These are phyloP conservation scores for Polypterus senegalus DNA, from an alignment of 2,113 vertebrate genomes.

Conservation along the genomic window DNA sequence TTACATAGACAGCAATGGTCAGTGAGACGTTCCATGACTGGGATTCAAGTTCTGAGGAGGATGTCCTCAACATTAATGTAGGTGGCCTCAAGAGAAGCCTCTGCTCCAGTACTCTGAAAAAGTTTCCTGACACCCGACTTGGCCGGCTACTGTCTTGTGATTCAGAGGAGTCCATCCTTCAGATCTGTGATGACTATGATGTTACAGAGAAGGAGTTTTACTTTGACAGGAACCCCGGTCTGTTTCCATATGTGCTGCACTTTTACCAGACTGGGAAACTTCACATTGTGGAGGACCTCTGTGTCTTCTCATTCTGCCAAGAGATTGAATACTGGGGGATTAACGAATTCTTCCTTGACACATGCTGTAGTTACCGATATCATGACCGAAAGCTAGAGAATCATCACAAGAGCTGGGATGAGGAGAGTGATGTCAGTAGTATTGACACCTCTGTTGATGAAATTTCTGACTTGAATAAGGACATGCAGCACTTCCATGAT, in stretches of 20 bases:
- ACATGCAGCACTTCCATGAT: slow-evolving; percentile 70
- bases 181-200: slow-evolving; percentile 95
- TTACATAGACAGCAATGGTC: slow-evolving; percentile 48
- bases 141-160: slow-evolving; percentile 80
- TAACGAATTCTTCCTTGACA: slow-evolving; percentile 85
- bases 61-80: slow-evolving; percentile 79
- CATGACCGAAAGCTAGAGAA: slow-evolving; percentile 81
- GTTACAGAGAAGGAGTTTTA: slow-evolving; percentile 81
- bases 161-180: slow-evolving; percentile 81
- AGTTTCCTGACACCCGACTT: slow-evolving; percentile 82
- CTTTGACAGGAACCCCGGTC: slow-evolving; percentile 81
- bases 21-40: slow-evolving; percentile 57
- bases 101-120: slow-evolving; percentile 69
- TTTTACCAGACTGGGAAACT: slow-evolving; percentile 93
- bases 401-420: slow-evolving; percentile 76
- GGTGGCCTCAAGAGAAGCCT: slow-evolving; percentile 77
- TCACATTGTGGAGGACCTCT: slow-evolving; percentile 91
- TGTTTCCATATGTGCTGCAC: slow-evolving; percentile 84
- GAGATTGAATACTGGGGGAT: slow-evolving; percentile 98
- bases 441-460: slow-evolving; percentile 82
- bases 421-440: slow-evolving; percentile 89
- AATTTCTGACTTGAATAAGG: slow-evolving; percentile 83
- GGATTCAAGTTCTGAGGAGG: slow-evolving; percentile 54
- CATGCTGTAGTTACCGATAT: slow-evolving; percentile 88
- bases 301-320: slow-evolving; percentile 94